Conservation (phyloP, 2,113 vertebrate species). For the Spilogale gracilis region DNA sequence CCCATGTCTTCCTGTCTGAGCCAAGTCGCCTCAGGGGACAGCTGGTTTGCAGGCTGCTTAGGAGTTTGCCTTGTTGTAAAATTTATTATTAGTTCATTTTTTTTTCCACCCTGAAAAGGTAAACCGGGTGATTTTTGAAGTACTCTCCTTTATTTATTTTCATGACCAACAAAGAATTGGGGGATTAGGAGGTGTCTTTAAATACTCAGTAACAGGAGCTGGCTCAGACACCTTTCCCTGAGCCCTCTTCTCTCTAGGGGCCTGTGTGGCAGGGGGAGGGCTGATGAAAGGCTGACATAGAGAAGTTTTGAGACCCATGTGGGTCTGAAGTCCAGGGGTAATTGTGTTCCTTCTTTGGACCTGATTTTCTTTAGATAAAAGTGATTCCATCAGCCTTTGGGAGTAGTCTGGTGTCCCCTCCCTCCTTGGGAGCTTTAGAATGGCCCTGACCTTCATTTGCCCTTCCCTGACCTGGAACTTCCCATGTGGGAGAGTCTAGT, state of each 20-base stretch:
- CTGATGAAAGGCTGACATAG: background rate
- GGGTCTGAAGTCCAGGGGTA: background rate
- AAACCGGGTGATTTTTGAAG: slow-evolving; percentile 6
- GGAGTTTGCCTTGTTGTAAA: background rate
- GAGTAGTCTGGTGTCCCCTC: background rate
- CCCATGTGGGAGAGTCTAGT: background rate
- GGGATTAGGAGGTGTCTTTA: background rate
- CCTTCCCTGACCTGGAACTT: background rate
- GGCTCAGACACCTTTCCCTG: background rate
- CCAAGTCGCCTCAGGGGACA: slow-evolving; percentile 63
- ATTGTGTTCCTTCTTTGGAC: background rate
- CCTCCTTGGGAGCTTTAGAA: background rate
- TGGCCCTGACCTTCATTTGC: background rate
- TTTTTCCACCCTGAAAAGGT: background rate
- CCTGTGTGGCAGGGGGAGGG: background rate
- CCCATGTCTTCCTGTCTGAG: background rate
- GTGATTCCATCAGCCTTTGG: background rate
- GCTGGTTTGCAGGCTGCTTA: background rate
- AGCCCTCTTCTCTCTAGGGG: background rate
- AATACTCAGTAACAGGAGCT: background rate
- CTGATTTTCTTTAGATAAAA: background rate
- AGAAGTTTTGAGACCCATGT: background rate
- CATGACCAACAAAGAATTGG: background rate
- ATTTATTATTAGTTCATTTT: slow-evolving; percentile 32
- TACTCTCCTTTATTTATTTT: slow-evolving; percentile 10